A percentile compares a stretch with the other conserved stretches of the same genome.
These are phyloP conservation scores for Mormyrops boulengeri DNA, from an alignment of 2,797 vertebrate genomes.

Conservation along the genomic window DNA sequence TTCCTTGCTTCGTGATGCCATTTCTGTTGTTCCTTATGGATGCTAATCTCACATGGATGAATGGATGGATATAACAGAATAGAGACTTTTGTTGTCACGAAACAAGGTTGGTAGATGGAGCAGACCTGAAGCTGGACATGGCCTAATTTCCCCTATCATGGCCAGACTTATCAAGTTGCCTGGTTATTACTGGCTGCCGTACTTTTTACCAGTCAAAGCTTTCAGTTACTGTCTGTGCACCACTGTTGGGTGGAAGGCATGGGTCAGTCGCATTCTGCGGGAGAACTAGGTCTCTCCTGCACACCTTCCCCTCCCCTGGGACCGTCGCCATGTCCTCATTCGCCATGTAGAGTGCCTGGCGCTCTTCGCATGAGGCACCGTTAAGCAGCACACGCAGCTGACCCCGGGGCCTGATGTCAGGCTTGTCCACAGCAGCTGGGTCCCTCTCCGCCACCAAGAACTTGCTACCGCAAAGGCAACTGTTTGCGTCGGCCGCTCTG, in stretches of 20 bases:
- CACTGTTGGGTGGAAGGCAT: background rate
- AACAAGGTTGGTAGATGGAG: background rate
- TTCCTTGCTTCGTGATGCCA: background rate
- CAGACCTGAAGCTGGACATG: background rate
- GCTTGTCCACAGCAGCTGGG: background rate
- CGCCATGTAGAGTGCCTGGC: background rate
- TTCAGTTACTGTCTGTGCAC: background rate
- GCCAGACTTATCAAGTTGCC: background rate
- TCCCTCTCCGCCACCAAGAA: background rate
- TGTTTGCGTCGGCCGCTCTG: background rate
- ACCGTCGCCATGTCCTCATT: background rate
- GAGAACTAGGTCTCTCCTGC: background rate
- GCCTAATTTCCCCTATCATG: background rate
- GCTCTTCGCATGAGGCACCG: background rate
- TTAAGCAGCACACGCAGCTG: background rate
- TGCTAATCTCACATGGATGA: background rate
- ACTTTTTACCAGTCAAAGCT: background rate
- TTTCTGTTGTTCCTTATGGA: background rate
- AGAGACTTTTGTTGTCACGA: background rate
- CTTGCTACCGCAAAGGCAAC: background rate
- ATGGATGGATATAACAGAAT: background rate
- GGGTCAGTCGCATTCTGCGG: background rate
- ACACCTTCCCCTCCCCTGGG: background rate
- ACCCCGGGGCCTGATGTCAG: background rate
- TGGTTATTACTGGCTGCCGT: background rate